Evolutionary conservation across 2,888 invertebrate genomes (phyloP).

Genomic region (Sisyra terminalis): DNA sequence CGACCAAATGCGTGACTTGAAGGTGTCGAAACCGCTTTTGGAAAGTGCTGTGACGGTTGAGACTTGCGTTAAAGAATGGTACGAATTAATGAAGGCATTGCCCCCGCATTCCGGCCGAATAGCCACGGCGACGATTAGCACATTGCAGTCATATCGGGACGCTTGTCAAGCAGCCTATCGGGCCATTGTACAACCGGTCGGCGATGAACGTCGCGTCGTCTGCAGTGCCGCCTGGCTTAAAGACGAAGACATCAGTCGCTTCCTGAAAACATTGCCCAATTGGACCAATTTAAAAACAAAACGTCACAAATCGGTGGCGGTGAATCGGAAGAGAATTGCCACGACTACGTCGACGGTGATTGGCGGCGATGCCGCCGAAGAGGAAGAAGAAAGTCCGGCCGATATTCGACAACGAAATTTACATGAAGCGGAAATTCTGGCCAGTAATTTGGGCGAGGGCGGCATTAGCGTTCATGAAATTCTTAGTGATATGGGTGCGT

Average conservation of each 20-base stretch:
- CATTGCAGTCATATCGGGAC: slow-evolving; percentile 55
- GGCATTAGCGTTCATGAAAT: slow-evolving; percentile 74
- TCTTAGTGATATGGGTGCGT: slow-evolving; percentile 63
- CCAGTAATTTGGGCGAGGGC: slow-evolving; percentile 79
- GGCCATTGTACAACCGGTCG: slow-evolving; percentile 59
- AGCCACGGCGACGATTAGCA: slow-evolving; percentile 50
- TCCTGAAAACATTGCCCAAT: slow-evolving; percentile 76
- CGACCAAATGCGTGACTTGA: slow-evolving; percentile 45
- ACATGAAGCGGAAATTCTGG: slow-evolving; percentile 85
- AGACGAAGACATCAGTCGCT: slow-evolving; percentile 87
- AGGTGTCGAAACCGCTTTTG: slow-evolving; percentile 42
- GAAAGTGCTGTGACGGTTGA: slow-evolving; percentile 60
- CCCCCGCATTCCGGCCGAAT: slow-evolving; percentile 62
- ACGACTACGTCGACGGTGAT: slow-evolving; percentile 17
- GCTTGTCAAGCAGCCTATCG: slow-evolving; percentile 58
- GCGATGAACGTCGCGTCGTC: slow-evolving; percentile 61
- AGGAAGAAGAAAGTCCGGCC: slow-evolving; percentile 62
- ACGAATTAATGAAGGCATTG: slow-evolving; percentile 47
- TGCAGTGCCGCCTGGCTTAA: slow-evolving; percentile 81
- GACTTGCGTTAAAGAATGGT: slow-evolving; percentile 45
- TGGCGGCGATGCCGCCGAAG: slow-evolving; percentile 32
- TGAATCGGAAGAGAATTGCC: slow-evolving; percentile 26
- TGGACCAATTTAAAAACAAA: slow-evolving; percentile 48
- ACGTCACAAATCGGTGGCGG: slow-evolving; percentile 29
- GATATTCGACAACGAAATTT: slow-evolving; percentile 63